These are phyloP conservation scores for Nemoura dubitans DNA, from an alignment of 2,888 invertebrate species.

Conservation along the genomic window DNA sequence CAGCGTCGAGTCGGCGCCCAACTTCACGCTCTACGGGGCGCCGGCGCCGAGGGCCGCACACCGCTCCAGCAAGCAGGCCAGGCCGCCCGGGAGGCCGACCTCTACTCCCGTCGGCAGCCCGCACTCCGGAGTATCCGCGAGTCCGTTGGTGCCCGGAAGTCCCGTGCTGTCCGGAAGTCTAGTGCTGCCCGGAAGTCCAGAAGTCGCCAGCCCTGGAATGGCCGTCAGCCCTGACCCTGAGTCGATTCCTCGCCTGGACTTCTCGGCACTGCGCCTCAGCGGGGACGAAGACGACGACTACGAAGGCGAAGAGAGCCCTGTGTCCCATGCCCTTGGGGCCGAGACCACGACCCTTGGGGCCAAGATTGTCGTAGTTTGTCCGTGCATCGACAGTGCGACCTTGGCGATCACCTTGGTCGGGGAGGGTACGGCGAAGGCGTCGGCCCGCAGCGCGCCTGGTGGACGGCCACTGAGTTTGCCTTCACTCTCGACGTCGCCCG, in stretches of 20 bases:
- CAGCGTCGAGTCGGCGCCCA: constrained; percentile 27
- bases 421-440: background rate
- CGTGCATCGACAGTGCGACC: too few species aligned
- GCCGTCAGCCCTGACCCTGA: too few species aligned
- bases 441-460: too few species aligned
- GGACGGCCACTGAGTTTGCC: too few species aligned
- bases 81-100: background rate
- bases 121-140: background rate
- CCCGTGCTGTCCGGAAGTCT: background rate
- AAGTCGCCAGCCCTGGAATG: too few species aligned
- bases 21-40: constrained; percentile 50
- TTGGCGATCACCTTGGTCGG: too few species aligned
- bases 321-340: too few species aligned
- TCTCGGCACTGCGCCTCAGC: constrained; percentile 19
- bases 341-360: too few species aligned
- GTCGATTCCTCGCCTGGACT: constrained; percentile 17
- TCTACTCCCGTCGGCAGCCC: background rate
- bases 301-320: background rate
- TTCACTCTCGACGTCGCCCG: too few species aligned
- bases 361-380: too few species aligned
- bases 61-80: constrained; percentile 7
- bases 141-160: background rate
- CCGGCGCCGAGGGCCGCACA: constrained; percentile 49
- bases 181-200: too few species aligned
- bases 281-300: constrained; percentile 34